phyloP scores from a whole-genome alignment of 2,113 vertebrate genomes.

The Crotalus helleri region DNA sequence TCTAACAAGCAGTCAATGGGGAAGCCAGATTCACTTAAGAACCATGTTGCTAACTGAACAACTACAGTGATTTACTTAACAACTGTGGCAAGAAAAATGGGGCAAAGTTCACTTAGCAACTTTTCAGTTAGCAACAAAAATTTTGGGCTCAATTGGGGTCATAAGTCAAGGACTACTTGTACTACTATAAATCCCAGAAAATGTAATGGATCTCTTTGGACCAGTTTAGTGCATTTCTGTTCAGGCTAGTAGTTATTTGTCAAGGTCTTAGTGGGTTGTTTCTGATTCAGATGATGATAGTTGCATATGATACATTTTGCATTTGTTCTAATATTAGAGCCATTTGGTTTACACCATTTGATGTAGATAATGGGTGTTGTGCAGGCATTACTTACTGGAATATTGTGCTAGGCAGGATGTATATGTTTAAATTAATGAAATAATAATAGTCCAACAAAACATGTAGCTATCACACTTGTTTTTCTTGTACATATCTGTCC shows the following conservation, averaged over 20 bases:
- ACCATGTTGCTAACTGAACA: neutral
- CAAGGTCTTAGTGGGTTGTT: neutral
- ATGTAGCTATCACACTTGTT: neutral
- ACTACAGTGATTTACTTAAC: neutral
- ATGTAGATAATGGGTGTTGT: neutral
- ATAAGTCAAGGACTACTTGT: neutral
- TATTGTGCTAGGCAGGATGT: neutral
- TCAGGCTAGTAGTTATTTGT: neutral
- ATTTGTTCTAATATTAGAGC: neutral
- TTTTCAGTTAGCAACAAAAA: neutral
- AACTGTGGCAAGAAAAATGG: neutral
- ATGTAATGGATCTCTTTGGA: neutral
- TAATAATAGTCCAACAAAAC: neutral
- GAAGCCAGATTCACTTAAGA: neutral
- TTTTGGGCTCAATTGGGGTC: neutral
- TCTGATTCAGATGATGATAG: neutral
- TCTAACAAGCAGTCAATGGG: no score
- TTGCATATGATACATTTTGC: neutral
- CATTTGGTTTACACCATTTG: neutral
- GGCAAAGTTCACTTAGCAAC: neutral
- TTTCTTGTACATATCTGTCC: neutral
- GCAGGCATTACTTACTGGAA: neutral
- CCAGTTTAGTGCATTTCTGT: neutral
- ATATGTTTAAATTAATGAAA: conserved; percentile 1
- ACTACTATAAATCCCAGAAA: neutral